phyloP scores from a whole-genome alignment of 35 echinoderm and acorn worm genomes.

The Ophiothrix spiculata region DNA sequence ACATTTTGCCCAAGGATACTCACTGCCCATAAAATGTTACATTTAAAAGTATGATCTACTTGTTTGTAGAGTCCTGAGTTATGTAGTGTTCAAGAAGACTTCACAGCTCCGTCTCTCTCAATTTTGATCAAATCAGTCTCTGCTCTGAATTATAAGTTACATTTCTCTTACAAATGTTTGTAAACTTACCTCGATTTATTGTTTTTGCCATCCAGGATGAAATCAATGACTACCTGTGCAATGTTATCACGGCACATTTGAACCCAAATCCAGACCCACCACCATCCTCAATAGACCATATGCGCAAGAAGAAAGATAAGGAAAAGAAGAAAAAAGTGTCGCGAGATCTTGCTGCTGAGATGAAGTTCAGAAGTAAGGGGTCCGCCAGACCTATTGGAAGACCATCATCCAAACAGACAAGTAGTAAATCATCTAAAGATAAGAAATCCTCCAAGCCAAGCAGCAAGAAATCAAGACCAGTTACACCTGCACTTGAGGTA shows the following conservation, averaged over 20 bases:
- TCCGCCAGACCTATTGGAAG: neutral
- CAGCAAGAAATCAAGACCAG: neutral
- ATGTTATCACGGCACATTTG: slow-evolving; percentile 39
- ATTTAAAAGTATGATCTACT: too few relatives aligned
- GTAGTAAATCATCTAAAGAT: neutral
- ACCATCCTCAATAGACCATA: slow-evolving; percentile 5
- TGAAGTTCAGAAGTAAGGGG: slow-evolving; percentile 51
- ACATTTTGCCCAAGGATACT: too few relatives aligned
- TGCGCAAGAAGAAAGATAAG: slow-evolving; percentile 50
- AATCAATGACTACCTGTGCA: slow-evolving; percentile 74
- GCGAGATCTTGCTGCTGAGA: slow-evolving; percentile 63
- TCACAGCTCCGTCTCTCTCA: too few relatives aligned
- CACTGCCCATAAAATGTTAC: too few relatives aligned
- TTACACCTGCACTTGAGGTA: neutral
- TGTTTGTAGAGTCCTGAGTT: too few relatives aligned
- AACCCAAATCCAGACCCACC: slow-evolving; percentile 19
- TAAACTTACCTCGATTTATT: too few relatives aligned
- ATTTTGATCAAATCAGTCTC: too few relatives aligned
- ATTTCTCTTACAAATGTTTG: too few relatives aligned
- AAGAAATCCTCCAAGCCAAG: neutral
- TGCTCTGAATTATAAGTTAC: too few relatives aligned
- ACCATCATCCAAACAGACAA: neutral
- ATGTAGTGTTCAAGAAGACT: too few relatives aligned
- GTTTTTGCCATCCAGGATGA: slow-evolving; percentile 96
- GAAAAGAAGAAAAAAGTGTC: slow-evolving; percentile 77